These are phyloP conservation scores for Lithodes maja DNA, from an alignment of 2,888 invertebrate species.

Conservation along the genomic window DNA sequence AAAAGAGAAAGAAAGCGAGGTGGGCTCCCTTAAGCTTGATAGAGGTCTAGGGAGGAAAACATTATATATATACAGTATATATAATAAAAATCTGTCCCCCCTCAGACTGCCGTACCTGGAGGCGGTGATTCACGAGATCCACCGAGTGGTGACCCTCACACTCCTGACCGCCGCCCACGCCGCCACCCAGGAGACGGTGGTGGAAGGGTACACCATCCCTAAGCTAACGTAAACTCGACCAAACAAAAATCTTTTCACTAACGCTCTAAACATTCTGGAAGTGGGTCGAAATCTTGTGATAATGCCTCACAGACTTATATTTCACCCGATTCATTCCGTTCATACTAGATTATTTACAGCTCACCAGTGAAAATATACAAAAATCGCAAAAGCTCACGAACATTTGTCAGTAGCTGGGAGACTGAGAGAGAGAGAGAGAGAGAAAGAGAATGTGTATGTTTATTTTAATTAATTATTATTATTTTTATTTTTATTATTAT, in stretches of 20 bases:
- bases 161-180: constrained; percentile 1
- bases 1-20: no score
- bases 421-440: neutral
- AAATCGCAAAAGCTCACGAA: no score
- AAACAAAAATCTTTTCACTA: neutral
- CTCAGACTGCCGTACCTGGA: constrained; percentile 37
- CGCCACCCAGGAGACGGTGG: constrained; percentile 13
- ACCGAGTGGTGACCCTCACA: neutral
- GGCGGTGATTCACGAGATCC: constrained; percentile 30
- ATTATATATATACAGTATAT: no score
- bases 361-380: no score
- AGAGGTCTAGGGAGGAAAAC: no score
- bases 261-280: neutral
- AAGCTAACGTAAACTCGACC: neutral
- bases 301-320: no score
- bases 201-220: constrained; percentile 38
- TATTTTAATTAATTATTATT: neutral
- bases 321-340: no score
- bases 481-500: neutral
- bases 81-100: no score
- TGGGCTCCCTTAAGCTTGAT: no score
- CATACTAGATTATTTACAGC: no score
- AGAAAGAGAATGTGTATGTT: neutral
- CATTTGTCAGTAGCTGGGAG: neutral
- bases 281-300: no score